These are phyloP conservation scores for Drosophila pachea DNA, from an alignment of 1,140 invertebrate genomes.

Conservation along the genomic window DNA sequence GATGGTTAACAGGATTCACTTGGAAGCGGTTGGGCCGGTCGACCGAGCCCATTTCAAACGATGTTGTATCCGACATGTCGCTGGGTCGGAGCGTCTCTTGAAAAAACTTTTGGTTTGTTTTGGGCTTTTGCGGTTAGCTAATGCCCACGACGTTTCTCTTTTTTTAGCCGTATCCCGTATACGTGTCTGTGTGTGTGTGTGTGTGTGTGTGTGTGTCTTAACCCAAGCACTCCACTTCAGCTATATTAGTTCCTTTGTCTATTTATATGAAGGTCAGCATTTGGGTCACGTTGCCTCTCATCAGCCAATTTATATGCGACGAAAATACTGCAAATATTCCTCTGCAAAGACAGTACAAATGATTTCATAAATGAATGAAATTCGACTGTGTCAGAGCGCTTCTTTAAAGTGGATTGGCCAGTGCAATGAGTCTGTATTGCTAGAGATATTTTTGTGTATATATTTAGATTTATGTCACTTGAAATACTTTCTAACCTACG, in stretches of 20 bases:
- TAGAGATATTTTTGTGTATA: neutral
- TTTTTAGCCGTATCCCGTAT: too few species aligned
- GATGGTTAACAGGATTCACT: slow-evolving; percentile 78
- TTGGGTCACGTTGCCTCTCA: slow-evolving; percentile 3
- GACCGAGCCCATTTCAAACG: slow-evolving; percentile 75
- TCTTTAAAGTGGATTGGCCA: neutral
- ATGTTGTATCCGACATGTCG: slow-evolving; percentile 70
- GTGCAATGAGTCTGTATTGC: neutral
- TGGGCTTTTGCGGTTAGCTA: slow-evolving; percentile 49
- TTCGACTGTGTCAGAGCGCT: neutral
- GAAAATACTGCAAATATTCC: slow-evolving; percentile 5
- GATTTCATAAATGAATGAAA: slow-evolving; percentile 1
- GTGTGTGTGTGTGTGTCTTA: slow-evolving; percentile 1
- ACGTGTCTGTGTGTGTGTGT: neutral
- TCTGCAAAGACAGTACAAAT: slow-evolving; percentile 24
- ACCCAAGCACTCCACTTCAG: slow-evolving; percentile 41
- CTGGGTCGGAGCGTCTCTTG: slow-evolving; percentile 12
- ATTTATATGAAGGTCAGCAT: slow-evolving; percentile 11
- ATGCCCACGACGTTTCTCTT: slow-evolving; percentile 25
- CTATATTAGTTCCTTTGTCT: slow-evolving; percentile 27
- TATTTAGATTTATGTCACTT: too few species aligned
- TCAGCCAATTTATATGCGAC: slow-evolving; percentile 11
- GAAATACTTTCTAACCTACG: neutral
- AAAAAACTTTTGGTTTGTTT: slow-evolving; percentile 39
- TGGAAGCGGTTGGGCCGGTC: slow-evolving; percentile 76